Conservation (phyloP, 2,888 invertebrate species). For the Minunthozetes semirufus region DNA sequence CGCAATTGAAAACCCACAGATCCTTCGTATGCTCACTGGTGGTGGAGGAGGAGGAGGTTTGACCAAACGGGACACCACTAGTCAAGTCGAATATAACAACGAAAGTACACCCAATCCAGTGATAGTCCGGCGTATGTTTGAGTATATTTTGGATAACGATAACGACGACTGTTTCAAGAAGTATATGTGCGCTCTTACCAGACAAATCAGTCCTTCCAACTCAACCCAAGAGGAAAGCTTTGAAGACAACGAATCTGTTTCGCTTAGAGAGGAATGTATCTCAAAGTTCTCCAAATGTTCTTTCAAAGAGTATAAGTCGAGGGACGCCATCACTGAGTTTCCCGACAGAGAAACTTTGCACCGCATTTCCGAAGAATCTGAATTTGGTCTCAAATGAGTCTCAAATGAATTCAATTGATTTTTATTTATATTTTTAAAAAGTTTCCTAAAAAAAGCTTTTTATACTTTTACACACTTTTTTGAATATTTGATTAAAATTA, state of each 20-base stretch:
- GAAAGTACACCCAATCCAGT: background rate
- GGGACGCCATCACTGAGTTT: background rate
- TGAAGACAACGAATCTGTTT: background rate
- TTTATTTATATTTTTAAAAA: no score
- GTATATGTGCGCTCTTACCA: background rate
- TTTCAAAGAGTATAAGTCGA: background rate
- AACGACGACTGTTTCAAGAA: conserved; percentile 18
- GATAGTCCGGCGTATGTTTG: background rate
- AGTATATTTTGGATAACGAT: conserved; percentile 1
- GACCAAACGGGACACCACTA: background rate
- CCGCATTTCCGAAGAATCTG: background rate
- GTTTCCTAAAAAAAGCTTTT: no score
- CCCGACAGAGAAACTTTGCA: background rate
- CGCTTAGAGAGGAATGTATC: background rate
- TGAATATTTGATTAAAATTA: no score
- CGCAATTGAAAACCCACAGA: background rate
- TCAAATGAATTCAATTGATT: background rate
- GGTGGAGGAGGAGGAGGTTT: background rate
- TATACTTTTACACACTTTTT: no score
- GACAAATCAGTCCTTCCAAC: background rate
- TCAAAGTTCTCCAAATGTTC: background rate
- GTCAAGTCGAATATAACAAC: background rate
- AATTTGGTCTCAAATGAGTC: background rate
- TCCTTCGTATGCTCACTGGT: background rate
- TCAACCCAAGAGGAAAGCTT: no score